Evolutionary conservation across 2,888 invertebrate species (phyloP).

Genomic region (Acanthosepion esculentum): DNA sequence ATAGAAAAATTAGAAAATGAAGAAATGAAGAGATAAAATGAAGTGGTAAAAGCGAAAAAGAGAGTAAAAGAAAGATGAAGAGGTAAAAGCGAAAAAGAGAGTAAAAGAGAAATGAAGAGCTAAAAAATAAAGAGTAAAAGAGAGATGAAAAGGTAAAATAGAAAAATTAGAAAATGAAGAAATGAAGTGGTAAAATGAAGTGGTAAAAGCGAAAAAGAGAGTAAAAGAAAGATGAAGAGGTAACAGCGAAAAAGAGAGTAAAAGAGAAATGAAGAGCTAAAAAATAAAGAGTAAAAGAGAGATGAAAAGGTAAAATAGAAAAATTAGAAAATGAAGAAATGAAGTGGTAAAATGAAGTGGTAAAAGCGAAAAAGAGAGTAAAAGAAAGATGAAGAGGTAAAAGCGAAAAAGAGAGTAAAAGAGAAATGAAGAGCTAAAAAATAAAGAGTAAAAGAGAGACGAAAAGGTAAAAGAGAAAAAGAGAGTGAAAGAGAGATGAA

Average conservation of each 20-base stretch:
- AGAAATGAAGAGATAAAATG: background rate
- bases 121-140: rapidly evolving
- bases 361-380: background rate
- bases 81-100: background rate
- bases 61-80: too few species aligned
- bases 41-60: too few species aligned
- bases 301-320: background rate
- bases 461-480: background rate
- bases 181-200: too few species aligned
- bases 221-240: too few species aligned
- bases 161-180: background rate
- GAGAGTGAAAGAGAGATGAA: too few species aligned
- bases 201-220: too few species aligned
- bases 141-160: background rate
- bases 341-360: rapidly evolving
- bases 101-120: background rate
- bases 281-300: background rate
- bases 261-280: background rate
- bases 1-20: background rate
- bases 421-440: background rate
- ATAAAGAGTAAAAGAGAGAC: background rate
- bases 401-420: background rate
- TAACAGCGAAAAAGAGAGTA: too few species aligned
- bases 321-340: too few species aligned
- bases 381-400: background rate